Evolutionary conservation across 2,888 invertebrate species (phyloP).

Genomic region (Subacronicta megacephala): DNA sequence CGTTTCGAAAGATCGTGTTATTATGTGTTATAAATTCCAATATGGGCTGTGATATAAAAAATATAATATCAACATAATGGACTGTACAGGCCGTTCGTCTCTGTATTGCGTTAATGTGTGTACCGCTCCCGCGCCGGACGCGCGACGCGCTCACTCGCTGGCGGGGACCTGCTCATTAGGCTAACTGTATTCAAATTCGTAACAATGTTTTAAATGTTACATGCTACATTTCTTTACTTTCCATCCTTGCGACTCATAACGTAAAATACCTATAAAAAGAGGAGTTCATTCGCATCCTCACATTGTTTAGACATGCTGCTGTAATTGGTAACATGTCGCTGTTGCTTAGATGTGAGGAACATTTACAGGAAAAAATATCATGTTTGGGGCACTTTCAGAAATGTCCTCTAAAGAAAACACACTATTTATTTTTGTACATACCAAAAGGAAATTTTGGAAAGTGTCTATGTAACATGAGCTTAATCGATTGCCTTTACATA

Average conservation of each 20-base stretch:
- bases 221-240: slow-evolving; percentile 33
- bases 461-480: slow-evolving; percentile 46
- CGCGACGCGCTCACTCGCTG: slow-evolving; percentile 26
- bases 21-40: slow-evolving; percentile 92
- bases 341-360: neutral
- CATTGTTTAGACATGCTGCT: slow-evolving; percentile 6
- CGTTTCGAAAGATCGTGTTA: slow-evolving; percentile 85
- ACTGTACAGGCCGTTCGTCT: slow-evolving; percentile 92
- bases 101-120: slow-evolving; percentile 79
- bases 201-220: slow-evolving; percentile 30
- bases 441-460: slow-evolving; percentile 60
- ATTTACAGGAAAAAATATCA: slow-evolving; percentile 5
- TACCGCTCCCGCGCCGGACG: slow-evolving; percentile 68
- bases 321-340: neutral
- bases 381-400: slow-evolving; percentile 61
- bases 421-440: slow-evolving; percentile 76
- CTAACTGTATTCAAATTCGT: slow-evolving; percentile 33
- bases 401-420: slow-evolving; percentile 61
- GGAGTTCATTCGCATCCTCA: slow-evolving; percentile 6
- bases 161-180: slow-evolving; percentile 17
- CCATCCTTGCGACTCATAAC: slow-evolving; percentile 9
- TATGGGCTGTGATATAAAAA: slow-evolving; percentile 94
- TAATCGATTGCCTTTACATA: slow-evolving; percentile 10
- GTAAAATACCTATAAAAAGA: slow-evolving; percentile 1
- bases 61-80: slow-evolving; percentile 90